These are phyloP conservation scores for Drosophila dunni DNA, from an alignment of 1,140 invertebrate species.

Conservation along the genomic window DNA sequence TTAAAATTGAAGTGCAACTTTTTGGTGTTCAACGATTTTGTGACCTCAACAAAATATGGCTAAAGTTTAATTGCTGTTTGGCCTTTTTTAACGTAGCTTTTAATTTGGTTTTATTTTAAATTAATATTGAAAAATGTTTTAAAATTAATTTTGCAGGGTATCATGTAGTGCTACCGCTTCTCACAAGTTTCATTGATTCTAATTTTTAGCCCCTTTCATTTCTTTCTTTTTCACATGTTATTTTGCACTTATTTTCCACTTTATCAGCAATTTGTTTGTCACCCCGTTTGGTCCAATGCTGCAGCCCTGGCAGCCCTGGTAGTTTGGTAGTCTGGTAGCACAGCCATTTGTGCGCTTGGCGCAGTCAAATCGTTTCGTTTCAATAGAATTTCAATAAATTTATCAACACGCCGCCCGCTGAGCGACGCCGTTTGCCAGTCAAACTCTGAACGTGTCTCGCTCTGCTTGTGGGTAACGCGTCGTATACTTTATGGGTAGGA, in stretches of 20 bases:
- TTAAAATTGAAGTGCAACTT: slow-evolving; percentile 74
- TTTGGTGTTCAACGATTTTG: slow-evolving; percentile 1
- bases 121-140: no score
- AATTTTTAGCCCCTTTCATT: not conserved
- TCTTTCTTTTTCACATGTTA: slow-evolving; percentile 12
- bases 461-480: slow-evolving; percentile 49
- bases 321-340: no score
- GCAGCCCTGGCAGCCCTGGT: no score
- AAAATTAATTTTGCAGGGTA: slow-evolving; percentile 15
- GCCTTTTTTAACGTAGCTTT: not conserved
- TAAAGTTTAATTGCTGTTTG: slow-evolving; percentile 63
- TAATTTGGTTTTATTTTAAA: no score
- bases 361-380: slow-evolving; percentile 81
- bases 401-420: slow-evolving; percentile 70
- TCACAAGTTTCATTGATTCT: not conserved
- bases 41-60: slow-evolving; percentile 33
- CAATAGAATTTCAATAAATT: slow-evolving; percentile 83
- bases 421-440: slow-evolving; percentile 26
- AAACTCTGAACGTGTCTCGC: slow-evolving; percentile 17
- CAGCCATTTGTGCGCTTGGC: slow-evolving; percentile 22
- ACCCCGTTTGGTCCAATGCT: slow-evolving; percentile 10
- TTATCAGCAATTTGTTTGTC: slow-evolving; percentile 74
- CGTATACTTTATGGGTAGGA: slow-evolving; percentile 70
- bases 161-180: not conserved
- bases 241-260: slow-evolving; percentile 78